phyloP scores from a whole-genome alignment of 2,797 vertebrate genomes.

The Bryconaethiops microstoma region DNA sequence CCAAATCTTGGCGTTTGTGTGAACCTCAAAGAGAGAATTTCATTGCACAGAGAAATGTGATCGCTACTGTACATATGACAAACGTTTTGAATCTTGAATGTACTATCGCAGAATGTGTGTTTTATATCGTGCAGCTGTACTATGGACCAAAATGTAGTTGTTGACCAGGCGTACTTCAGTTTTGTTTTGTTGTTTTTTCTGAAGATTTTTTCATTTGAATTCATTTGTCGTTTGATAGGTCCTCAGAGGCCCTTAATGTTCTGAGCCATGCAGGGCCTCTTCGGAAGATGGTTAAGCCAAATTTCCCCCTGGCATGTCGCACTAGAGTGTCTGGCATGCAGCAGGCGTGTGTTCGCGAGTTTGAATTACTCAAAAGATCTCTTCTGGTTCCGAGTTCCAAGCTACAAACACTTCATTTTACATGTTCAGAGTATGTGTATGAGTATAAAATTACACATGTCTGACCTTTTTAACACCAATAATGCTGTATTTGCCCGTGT shows the following conservation, averaged over 20 bases:
- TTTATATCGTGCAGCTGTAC: no score
- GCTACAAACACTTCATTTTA: neutral
- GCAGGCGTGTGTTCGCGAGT: no score
- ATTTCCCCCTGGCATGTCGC: neutral
- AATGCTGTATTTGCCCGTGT: neutral
- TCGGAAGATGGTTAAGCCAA: neutral
- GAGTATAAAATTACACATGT: neutral
- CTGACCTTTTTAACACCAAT: no score
- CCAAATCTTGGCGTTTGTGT: no score
- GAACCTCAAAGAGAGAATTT: no score
- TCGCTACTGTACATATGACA: no score
- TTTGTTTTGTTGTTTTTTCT: neutral
- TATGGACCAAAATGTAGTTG: no score
- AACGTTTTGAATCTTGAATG: no score
- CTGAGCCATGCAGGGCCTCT: conserved; percentile 1
- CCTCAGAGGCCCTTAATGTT: neutral
- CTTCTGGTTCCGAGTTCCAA: neutral
- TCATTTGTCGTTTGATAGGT: neutral
- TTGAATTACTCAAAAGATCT: neutral
- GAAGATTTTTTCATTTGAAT: conserved; percentile 1
- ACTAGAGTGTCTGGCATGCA: neutral
- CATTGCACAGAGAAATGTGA: no score
- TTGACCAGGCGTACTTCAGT: neutral
- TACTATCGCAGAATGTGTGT: no score
- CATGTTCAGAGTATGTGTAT: neutral